phyloP scores from a whole-genome alignment of 2,797 vertebrate species.

The Urocyon cinereoargenteus region DNA sequence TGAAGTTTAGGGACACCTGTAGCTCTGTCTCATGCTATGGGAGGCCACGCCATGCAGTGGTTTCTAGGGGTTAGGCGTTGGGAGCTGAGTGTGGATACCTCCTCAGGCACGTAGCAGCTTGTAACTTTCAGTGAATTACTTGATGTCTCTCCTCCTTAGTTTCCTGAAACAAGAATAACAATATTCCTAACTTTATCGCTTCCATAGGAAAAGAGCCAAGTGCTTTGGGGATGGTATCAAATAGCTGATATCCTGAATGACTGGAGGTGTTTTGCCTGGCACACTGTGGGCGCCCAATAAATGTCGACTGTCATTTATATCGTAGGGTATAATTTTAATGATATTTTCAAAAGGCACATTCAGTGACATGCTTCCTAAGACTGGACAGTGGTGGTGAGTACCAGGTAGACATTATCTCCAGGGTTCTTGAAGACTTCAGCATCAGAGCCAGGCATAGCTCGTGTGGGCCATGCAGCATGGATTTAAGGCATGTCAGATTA shows the following conservation, averaged over 20 bases:
- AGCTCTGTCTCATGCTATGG: background rate
- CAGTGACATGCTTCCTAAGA: background rate
- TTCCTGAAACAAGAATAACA: background rate
- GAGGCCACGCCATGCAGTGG: accelerated
- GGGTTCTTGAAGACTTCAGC: background rate
- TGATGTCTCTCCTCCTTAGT: background rate
- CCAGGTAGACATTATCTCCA: background rate
- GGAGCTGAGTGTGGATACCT: background rate
- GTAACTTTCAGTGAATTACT: background rate
- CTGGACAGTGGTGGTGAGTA: background rate
- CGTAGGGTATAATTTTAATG: no score
- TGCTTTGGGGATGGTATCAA: background rate
- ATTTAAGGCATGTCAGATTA: background rate
- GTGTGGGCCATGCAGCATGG: background rate
- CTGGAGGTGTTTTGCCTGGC: background rate
- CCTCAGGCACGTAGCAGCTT: background rate
- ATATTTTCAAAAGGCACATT: background rate
- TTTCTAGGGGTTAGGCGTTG: background rate
- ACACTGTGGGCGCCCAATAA: background rate
- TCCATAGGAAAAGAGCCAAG: background rate
- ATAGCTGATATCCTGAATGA: no score
- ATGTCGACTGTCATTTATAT: background rate
- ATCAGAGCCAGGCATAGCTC: background rate
- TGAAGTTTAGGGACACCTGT: background rate
- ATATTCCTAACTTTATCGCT: background rate